Conservation (phyloP, 2,797 vertebrate species). For the Pseudochaenichthys georgianus region DNA sequence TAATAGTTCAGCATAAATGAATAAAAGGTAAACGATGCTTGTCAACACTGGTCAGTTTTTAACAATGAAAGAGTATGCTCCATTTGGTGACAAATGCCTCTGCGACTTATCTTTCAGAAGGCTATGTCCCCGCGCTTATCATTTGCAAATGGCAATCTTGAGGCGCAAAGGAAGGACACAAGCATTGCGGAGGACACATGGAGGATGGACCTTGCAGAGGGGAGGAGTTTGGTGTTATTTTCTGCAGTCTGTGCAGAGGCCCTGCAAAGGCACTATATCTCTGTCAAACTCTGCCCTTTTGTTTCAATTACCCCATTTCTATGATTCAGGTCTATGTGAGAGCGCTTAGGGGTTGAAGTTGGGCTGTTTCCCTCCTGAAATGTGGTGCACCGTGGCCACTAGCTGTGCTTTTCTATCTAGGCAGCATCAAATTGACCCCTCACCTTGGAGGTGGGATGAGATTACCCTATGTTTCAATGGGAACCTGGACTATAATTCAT, state of each 20-base stretch:
- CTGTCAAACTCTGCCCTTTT: conserved; percentile 84
- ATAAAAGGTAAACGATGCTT: conserved; percentile 78
- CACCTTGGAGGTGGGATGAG: conserved; percentile 56
- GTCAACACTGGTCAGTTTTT: conserved; percentile 77
- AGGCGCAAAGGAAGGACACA: conserved; percentile 72
- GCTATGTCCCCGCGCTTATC: conserved; percentile 71
- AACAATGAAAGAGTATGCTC: conserved; percentile 68
- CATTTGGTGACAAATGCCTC: conserved; percentile 81
- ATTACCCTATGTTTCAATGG: conserved; percentile 60
- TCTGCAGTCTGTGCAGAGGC: conserved; percentile 75
- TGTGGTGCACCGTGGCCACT: conserved; percentile 31
- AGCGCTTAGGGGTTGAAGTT: conserved; percentile 69
- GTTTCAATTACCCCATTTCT: conserved; percentile 82
- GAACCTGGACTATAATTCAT: conserved; percentile 51
- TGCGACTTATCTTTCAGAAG: conserved; percentile 73
- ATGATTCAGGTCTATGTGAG: conserved; percentile 76
- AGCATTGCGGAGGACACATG: conserved; percentile 63
- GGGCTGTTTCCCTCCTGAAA: conserved; percentile 60
- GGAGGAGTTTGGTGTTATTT: conserved; percentile 78
- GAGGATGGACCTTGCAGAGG: conserved; percentile 67
- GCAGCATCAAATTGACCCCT: conserved; percentile 65
- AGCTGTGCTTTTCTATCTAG: conserved; percentile 45
- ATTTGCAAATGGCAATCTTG: conserved; percentile 80
- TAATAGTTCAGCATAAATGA: conserved; percentile 77
- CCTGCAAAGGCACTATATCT: conserved; percentile 78